phyloP scores from a whole-genome alignment of 2,797 vertebrate genomes.

The Chromobotia macracanthus region DNA sequence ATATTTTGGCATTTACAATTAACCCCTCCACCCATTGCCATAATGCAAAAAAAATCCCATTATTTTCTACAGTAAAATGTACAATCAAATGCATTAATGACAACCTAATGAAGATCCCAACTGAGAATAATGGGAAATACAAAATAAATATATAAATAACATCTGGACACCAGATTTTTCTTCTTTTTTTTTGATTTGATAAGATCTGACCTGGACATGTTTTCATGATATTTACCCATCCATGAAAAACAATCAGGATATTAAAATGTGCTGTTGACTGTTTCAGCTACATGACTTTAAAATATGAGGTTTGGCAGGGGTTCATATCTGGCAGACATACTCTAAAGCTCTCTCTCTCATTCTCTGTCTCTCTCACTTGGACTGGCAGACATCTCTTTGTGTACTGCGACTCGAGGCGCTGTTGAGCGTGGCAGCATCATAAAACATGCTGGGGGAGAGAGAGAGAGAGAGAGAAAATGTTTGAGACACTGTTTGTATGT shows the following conservation, averaged over 20 bases:
- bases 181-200: slow-evolving; percentile 10
- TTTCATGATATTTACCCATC: background rate
- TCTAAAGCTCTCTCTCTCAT: slow-evolving; percentile 21
- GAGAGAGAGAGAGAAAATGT: slow-evolving; percentile 13
- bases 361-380: slow-evolving; percentile 30
- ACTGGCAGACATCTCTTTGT: slow-evolving; percentile 32
- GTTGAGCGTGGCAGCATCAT: slow-evolving; percentile 36
- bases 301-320: slow-evolving; percentile 38
- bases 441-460: slow-evolving; percentile 26
- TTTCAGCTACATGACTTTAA: slow-evolving; percentile 23
- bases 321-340: slow-evolving; percentile 35
- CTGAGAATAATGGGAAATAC: background rate
- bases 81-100: background rate
- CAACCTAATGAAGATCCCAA: background rate
- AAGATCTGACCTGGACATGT: background rate
- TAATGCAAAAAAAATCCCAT: background rate
- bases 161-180: background rate
- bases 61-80: background rate
- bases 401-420: slow-evolving; percentile 17
- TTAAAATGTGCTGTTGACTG: slow-evolving; percentile 31
- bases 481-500: slow-evolving; percentile 39
- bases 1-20: background rate
- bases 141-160: background rate
- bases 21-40: background rate
- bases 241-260: slow-evolving; percentile 30